phyloP scores from a whole-genome alignment of 2,888 invertebrate genomes.

The Athalia rosae region DNA sequence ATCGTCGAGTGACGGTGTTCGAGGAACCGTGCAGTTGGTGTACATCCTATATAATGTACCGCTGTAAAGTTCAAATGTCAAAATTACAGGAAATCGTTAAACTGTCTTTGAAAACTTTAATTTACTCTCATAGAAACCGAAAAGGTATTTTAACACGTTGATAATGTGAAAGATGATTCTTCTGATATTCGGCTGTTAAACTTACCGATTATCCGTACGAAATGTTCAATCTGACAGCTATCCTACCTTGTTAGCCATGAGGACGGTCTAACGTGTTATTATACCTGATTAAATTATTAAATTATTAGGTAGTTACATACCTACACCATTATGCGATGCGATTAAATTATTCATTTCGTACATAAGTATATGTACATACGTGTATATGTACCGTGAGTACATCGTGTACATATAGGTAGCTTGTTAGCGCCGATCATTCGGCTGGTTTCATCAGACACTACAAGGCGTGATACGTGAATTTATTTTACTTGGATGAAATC shows the following conservation, averaged over 20 bases:
- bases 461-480: too few species aligned
- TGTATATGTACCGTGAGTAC: not conserved
- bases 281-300: conserved; percentile 56
- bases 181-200: too few species aligned
- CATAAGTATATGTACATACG: not conserved
- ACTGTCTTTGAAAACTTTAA: conserved; percentile 22
- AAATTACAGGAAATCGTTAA: conserved; percentile 14
- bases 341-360: not conserved
- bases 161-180: too few species aligned
- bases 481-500: too few species aligned
- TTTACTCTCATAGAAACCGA: conserved; percentile 24
- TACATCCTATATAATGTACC: too few species aligned
- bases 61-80: too few species aligned
- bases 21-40: too few species aligned
- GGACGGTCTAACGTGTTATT: conserved; percentile 55
- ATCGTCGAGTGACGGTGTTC: too few species aligned
- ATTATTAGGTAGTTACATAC: conserved; percentile 44
- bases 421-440: not conserved
- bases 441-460: too few species aligned
- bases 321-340: not conserved
- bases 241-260: conserved; percentile 49
- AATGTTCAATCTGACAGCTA: conserved; percentile 49
- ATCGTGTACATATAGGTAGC: too few species aligned
- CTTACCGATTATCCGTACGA: conserved; percentile 37
- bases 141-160: not conserved